These are phyloP conservation scores for Hippoglossus hippoglossus DNA, from an alignment of 2,797 vertebrate genomes.

Conservation along the genomic window DNA sequence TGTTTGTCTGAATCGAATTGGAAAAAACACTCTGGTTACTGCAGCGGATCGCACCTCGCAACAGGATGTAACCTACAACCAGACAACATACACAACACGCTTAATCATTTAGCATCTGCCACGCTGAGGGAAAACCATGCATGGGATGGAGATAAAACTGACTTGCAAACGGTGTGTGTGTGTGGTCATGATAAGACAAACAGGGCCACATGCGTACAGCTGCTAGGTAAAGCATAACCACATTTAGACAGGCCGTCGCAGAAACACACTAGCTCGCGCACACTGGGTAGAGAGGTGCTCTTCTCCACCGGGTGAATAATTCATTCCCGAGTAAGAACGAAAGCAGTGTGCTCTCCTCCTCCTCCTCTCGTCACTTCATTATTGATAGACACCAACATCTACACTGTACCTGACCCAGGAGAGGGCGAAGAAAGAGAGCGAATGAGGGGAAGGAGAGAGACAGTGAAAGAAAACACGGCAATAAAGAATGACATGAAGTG, in stretches of 20 bases:
- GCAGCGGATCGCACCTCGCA: slow-evolving; percentile 20
- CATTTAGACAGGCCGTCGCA: slow-evolving; percentile 32
- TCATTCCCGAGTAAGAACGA: slow-evolving; percentile 71
- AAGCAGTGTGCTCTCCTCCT: slow-evolving; percentile 68
- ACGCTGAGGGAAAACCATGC: slow-evolving; percentile 34
- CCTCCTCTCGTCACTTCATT: slow-evolving; percentile 76
- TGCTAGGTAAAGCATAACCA: slow-evolving; percentile 56
- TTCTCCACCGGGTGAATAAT: slow-evolving; percentile 78
- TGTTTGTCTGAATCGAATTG: slow-evolving; percentile 25
- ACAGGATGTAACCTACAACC: slow-evolving; percentile 41
- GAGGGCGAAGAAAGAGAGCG: slow-evolving; percentile 7
- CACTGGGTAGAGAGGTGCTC: slow-evolving; percentile 49
- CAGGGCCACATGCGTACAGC: slow-evolving; percentile 37
- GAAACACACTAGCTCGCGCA: slow-evolving; percentile 12
- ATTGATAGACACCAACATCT: slow-evolving; percentile 84
- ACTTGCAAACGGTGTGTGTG: slow-evolving; percentile 17
- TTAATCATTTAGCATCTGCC: slow-evolving; percentile 66
- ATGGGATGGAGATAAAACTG: slow-evolving; percentile 22
- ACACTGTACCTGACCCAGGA: slow-evolving; percentile 78
- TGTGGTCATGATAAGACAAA: slow-evolving; percentile 30
- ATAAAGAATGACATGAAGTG: slow-evolving; percentile 15
- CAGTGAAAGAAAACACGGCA: not conserved
- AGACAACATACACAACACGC: slow-evolving; percentile 33
- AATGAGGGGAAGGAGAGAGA: not conserved
- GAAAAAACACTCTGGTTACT: slow-evolving; percentile 15